A percentile compares a stretch with the other conserved stretches of the same genome.
Conservation (phyloP, 2,888 invertebrate genomes). For the Dolomedes plantarius region DNA sequence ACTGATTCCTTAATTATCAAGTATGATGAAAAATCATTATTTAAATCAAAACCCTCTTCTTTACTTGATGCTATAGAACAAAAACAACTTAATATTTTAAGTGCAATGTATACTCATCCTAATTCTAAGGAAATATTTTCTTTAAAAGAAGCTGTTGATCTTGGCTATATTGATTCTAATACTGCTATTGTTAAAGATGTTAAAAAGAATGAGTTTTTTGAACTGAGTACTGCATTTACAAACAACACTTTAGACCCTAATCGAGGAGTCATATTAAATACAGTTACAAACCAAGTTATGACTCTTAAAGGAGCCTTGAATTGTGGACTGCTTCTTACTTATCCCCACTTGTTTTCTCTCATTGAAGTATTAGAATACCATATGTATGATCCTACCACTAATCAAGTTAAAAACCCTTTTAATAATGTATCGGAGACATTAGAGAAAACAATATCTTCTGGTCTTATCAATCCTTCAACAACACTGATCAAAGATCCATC, state of each 20-base stretch:
- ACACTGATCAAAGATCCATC: slow-evolving; percentile 78
- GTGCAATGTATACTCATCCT: slow-evolving; percentile 82
- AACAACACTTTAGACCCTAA: slow-evolving; percentile 77
- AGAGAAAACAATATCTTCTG: slow-evolving; percentile 85
- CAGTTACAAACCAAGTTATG: slow-evolving; percentile 75
- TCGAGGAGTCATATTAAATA: slow-evolving; percentile 63
- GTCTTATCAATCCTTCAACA: slow-evolving; percentile 84
- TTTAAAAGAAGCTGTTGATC: slow-evolving; percentile 76
- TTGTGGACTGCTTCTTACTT: slow-evolving; percentile 80
- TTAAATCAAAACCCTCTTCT: slow-evolving; percentile 84
- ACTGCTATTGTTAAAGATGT: slow-evolving; percentile 81
- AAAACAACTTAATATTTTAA: slow-evolving; percentile 83
- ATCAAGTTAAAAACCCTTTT: slow-evolving; percentile 87
- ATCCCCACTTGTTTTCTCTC: slow-evolving; percentile 84
- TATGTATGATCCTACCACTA: slow-evolving; percentile 89
- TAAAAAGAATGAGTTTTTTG: slow-evolving; percentile 75
- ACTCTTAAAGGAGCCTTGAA: slow-evolving; percentile 75
- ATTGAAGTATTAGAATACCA: slow-evolving; percentile 88
- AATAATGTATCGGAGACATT: slow-evolving; percentile 84
- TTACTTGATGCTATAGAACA: slow-evolving; percentile 88
- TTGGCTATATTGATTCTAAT: slow-evolving; percentile 89
- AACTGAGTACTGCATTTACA: slow-evolving; percentile 78
- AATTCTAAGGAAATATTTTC: slow-evolving; percentile 83
- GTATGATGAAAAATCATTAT: slow-evolving; percentile 86
- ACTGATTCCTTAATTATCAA: slow-evolving; percentile 84